phyloP scores from a whole-genome alignment of 2,113 vertebrate species.

The Struthidea cinerea region DNA sequence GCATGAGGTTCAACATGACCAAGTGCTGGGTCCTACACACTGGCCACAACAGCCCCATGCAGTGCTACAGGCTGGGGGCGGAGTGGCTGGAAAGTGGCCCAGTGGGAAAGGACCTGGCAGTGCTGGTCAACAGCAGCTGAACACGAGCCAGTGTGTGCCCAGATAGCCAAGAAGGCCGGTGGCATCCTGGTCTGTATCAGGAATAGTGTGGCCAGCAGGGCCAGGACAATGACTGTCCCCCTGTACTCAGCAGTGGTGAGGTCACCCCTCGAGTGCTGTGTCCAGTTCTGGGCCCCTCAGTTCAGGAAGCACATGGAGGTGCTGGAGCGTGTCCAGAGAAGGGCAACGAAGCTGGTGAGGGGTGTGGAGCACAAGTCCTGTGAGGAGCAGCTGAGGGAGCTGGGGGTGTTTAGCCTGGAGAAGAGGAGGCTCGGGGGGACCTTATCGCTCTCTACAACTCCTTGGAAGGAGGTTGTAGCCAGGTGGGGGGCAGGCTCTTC shows the following conservation, averaged over 20 bases:
- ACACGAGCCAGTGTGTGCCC: neutral
- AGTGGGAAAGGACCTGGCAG: accelerated
- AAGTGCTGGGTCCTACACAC: accelerated
- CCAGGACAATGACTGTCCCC: neutral
- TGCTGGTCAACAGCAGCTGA: neutral
- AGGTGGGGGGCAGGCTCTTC: neutral
- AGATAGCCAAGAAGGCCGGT: neutral
- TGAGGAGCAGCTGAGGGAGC: neutral
- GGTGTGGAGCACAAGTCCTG: neutral
- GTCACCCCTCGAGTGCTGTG: neutral
- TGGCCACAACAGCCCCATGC: neutral
- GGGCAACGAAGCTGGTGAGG: neutral
- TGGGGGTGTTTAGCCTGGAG: neutral
- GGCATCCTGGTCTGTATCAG: neutral
- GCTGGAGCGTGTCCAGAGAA: neutral
- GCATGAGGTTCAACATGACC: neutral
- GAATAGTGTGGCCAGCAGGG: neutral
- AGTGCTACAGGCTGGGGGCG: neutral
- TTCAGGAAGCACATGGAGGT: neutral
- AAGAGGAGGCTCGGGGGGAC: neutral
- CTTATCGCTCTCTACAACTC: neutral
- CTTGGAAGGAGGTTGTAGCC: neutral
- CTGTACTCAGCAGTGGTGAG: neutral
- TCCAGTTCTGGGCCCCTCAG: neutral
- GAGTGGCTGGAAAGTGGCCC: neutral